Evolutionary conservation across 2,888 invertebrate species (phyloP), one percentile per base, ranked within the genome.

Genomic region (Pyrrhosoma nymphula): DNA sequence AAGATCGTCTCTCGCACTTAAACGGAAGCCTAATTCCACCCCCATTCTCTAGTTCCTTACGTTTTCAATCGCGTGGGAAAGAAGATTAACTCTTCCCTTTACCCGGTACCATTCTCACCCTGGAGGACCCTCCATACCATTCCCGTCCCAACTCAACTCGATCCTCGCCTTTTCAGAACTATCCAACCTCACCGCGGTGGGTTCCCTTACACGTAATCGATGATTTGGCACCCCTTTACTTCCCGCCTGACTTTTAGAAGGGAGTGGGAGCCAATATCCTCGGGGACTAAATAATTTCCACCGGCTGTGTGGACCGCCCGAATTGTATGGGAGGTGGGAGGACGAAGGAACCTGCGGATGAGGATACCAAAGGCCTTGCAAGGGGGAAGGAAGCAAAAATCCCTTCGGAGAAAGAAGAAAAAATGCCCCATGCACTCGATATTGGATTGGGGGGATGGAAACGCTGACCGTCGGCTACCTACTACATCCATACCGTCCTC

Each of bases 171-270:
- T 30, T 30, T 2, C 26, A 1, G 35, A 82, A 82, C 35, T 82
- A 16, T 82, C 82, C 35, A 35, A 8, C 82, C 82, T 69, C 82
- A 0, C 30, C 47, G 8, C 2, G 8, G 8, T 2, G 82, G 82
- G 82, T 82, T 82, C 82, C 82, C 35, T 82, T 82, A 82, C n/a
- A n/a, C 82, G 82, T 35, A 82, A 82, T 82, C 82, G 82, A 82
- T 82, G 82, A 82, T 82, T 82, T 82, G 82, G 82, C 82, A 16
- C 35, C 82, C 16, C 26, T 35, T n/a, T 8, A 2, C 69, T n/a
- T 69, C 30, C 35, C 4, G 35, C 69, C 30, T 16, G 30, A 35
- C 30, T 35, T 82, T 82, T 4, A 18, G 60, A 2, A 47, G 60
- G 60, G 60, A 60, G 3, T 10, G 75, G 82, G 14, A 35, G 30